Evolutionary conservation across 2,888 invertebrate species (phyloP).

Genomic region (Clanis bilineata): DNA sequence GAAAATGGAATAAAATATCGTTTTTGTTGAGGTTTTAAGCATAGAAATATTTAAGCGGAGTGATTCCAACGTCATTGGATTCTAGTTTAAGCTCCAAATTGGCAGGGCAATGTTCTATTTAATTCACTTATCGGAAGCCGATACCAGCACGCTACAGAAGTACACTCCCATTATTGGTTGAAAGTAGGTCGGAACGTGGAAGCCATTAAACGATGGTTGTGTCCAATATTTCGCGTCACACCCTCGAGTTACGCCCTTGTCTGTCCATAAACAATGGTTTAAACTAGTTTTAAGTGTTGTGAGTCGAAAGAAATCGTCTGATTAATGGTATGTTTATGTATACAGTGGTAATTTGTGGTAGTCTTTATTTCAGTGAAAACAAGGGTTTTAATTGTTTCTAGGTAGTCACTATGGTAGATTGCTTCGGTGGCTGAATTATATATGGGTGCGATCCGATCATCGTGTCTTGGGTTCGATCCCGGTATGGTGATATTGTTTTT

Average conservation of each 20-base stretch:
- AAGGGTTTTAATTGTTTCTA: neutral
- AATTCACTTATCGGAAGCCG: neutral
- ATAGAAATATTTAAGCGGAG: too few relatives aligned
- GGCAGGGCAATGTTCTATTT: neutral
- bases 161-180: constrained; percentile 23
- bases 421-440: too few relatives aligned
- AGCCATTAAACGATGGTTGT: constrained; percentile 43
- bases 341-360: neutral
- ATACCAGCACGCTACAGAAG: neutral
- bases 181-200: constrained; percentile 43
- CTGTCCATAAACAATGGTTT: neutral
- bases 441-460: too few relatives aligned
- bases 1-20: too few relatives aligned
- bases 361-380: neutral
- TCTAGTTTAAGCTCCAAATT: too few relatives aligned
- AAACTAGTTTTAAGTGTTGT: neutral
- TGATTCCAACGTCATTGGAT: too few relatives aligned
- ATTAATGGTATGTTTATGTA: neutral
- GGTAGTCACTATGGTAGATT: too few relatives aligned
- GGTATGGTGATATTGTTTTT: too few relatives aligned
- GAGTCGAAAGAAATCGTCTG: constrained; percentile 1
- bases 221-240: constrained; percentile 17
- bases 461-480: too few relatives aligned
- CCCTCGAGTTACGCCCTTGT: constrained; percentile 6
- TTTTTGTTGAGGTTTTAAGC: too few relatives aligned